Evolutionary conservation across 2,797 vertebrate species (phyloP), one percentile per base, ranked within the genome.

Genomic region (Hoplostethus atlanticus): DNA sequence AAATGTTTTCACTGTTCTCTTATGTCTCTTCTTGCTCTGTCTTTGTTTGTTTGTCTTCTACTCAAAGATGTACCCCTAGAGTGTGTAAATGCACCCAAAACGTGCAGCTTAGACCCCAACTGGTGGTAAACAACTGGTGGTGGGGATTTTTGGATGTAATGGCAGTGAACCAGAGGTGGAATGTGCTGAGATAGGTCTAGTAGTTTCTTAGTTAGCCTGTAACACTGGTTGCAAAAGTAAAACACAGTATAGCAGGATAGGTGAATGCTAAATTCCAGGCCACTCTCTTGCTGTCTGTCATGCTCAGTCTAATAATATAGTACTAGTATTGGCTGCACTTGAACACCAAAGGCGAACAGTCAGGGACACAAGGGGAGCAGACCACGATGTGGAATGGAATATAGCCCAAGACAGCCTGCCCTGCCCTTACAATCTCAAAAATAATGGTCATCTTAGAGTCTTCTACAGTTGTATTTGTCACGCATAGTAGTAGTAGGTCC

Each of bases 1-100:
- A 92, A 88, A 72, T 71, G 70, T 85, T 79, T 81, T 79, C 77
- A 55, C 72, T 58, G n/a, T 52, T 56, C 47, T 81, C 28, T 56
- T 61, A 28, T 60, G 75, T 92, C 82, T 79, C 51, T 74, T 83
- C 75, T 79, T 79, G 72, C 74, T 88, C 31, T 60, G 47, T 52
- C 48, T 74, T 10, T 63, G 44, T 77, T 62, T 80, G 76, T 75
- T 30, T 53, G 40, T 31, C 56, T 17, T 54, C 50, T 48, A 40
- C 51, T 71, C n/a, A 79, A 54, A 64, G 58, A 73, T 79, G n/a
- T 15, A 53, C 53, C 65, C 70, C 21, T 53, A 57, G 73, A 81
- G 84, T 83, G 87, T 89, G 81, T 79, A 80, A 80, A 65, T 75
- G 77, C 28, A 6, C 48, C 48, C 53, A 71, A 75, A 77, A 86